These are phyloP conservation scores for Hystrix cristata DNA, from an alignment of 2,113 vertebrate genomes.

Conservation along the genomic window DNA sequence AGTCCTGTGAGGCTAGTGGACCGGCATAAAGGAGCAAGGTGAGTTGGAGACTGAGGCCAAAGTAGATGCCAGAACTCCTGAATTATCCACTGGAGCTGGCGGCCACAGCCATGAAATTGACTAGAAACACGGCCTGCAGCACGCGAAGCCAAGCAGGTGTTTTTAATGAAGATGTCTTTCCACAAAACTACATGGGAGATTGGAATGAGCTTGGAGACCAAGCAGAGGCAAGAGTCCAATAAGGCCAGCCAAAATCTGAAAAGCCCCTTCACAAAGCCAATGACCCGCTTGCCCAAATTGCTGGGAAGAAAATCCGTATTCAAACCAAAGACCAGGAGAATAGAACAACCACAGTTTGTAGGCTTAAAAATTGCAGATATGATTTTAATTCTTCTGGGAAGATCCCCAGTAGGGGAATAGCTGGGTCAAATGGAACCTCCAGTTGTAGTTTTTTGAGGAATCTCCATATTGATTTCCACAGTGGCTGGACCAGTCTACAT, in stretches of 20 bases:
- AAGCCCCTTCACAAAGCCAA: background rate
- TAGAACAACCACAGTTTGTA: background rate
- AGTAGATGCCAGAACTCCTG: background rate
- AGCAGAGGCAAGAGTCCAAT: background rate
- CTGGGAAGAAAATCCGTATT: background rate
- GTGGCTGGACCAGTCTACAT: no score
- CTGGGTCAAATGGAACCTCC: no score
- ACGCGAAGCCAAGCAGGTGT: background rate
- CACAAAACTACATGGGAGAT: background rate
- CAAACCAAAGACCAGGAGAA: background rate
- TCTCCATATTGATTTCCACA: no score
- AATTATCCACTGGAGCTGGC: background rate
- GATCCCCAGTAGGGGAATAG: no score
- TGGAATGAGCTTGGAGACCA: background rate
- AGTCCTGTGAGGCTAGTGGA: background rate
- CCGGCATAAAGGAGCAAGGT: background rate
- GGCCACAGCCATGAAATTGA: background rate
- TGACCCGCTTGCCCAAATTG: background rate
- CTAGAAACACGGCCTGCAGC: background rate
- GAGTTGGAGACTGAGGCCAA: background rate
- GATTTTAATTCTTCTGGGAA: no score
- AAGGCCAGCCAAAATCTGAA: background rate
- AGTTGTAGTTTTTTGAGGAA: no score
- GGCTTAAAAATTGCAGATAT: background rate
- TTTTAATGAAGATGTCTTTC: slow-evolving; percentile 38